phyloP scores from a whole-genome alignment of 2,797 vertebrate genomes.

The Gallinago solitaria region DNA sequence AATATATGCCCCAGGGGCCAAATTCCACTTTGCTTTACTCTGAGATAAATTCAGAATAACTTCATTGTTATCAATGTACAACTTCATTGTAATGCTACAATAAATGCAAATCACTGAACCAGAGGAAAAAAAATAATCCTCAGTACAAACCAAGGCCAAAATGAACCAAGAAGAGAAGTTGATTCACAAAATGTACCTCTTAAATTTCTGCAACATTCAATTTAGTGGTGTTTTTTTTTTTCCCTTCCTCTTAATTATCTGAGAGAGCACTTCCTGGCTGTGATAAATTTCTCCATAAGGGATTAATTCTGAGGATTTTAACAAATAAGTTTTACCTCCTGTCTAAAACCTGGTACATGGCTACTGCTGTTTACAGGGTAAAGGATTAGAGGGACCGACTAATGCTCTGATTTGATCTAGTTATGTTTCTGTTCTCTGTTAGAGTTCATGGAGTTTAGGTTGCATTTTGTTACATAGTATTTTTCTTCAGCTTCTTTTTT shows the following conservation, averaged over 20 bases:
- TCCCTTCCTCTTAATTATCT: not conserved
- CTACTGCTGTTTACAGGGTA: not conserved
- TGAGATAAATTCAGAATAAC: conserved; percentile 13
- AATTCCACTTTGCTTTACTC: not conserved
- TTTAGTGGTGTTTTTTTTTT: not conserved
- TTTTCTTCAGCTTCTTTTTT: not conserved
- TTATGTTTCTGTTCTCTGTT: not conserved
- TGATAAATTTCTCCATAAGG: not conserved
- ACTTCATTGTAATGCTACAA: not conserved
- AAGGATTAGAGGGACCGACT: not conserved
- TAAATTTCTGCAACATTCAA: not conserved
- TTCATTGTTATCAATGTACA: not conserved
- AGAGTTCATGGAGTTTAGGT: not conserved
- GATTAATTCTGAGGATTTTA: conserved; percentile 17
- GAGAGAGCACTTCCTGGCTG: not conserved
- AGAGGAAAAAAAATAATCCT: not conserved
- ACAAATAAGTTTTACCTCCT: not conserved
- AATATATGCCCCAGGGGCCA: not conserved
- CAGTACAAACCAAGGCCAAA: not conserved
- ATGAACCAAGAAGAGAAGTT: not conserved
- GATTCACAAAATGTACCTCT: no score
- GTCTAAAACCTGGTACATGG: not conserved
- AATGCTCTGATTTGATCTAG: not conserved
- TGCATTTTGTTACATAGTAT: not conserved
- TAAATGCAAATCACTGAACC: not conserved